Percentiles rank a stretch among this genome's conserved stretches.
These are phyloP conservation scores for Schizopygopsis pylzovi DNA, from an alignment of 2,797 vertebrate genomes.

Conservation along the genomic window DNA sequence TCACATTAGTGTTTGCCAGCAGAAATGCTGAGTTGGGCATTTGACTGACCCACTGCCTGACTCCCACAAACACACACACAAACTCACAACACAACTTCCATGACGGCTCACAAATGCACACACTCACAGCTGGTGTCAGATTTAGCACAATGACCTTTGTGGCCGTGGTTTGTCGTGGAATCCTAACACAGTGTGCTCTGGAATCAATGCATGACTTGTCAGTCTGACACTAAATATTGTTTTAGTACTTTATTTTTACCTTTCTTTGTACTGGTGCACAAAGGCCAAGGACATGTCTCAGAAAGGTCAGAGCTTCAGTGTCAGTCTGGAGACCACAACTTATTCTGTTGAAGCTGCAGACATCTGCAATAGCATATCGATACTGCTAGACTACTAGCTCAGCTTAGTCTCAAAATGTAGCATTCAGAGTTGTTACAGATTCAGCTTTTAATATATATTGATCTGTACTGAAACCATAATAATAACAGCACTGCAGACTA, in stretches of 20 bases:
- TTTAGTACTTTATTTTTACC: conserved; percentile 27
- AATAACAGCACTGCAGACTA: not conserved
- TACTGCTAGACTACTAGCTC: not conserved
- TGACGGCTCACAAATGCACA: conserved; percentile 28
- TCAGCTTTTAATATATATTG: not conserved
- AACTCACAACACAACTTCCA: conserved; percentile 12
- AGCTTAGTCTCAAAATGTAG: not conserved
- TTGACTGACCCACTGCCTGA: conserved; percentile 41
- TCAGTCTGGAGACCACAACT: conserved; percentile 6
- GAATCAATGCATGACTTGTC: conserved; percentile 37
- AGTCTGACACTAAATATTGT: conserved; percentile 4
- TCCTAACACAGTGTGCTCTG: conserved; percentile 15
- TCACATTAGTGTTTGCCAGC: conserved; percentile 43
- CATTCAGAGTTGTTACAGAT: not conserved
- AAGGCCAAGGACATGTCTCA: conserved; percentile 27
- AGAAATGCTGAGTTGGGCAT: conserved; percentile 38
- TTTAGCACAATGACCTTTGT: conserved; percentile 40
- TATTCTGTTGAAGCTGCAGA: conserved; percentile 6
- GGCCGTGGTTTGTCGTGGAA: not conserved
- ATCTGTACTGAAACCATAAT: conserved; percentile 5
- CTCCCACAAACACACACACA: conserved; percentile 1
- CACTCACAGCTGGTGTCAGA: conserved; percentile 32
- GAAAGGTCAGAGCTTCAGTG: conserved; percentile 34
- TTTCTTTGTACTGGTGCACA: conserved; percentile 25
- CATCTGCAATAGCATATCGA: not conserved